Conservation (phyloP, 2,797 vertebrate species). For the Sternotherus odoratus region DNA sequence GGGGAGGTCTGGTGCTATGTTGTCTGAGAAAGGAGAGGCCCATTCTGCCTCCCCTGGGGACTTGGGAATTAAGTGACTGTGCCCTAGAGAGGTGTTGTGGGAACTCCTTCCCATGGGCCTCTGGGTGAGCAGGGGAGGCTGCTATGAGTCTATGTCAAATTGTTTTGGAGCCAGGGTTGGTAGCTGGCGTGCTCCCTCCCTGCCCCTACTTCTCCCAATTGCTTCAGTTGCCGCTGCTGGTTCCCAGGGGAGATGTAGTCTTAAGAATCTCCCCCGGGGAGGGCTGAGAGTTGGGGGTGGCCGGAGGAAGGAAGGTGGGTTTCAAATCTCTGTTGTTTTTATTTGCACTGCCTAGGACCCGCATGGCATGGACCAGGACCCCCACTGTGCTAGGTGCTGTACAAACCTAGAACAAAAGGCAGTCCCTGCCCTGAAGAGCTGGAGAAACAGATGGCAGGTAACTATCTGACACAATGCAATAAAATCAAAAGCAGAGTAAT, state of each 20-base stretch:
- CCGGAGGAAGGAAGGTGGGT: not conserved
- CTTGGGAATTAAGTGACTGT: not conserved
- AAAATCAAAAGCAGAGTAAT: not conserved
- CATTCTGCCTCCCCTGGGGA: not conserved
- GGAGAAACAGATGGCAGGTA: too few relatives aligned
- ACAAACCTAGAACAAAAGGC: not conserved
- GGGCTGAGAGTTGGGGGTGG: not conserved
- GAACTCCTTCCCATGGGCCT: not conserved
- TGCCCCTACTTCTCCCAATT: not conserved
- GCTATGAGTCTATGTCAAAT: not conserved
- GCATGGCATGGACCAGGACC: not conserved
- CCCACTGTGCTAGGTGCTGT: not conserved
- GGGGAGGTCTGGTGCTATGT: too few relatives aligned
- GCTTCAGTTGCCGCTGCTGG: not conserved
- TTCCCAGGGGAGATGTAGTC: not conserved
- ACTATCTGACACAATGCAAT: not conserved
- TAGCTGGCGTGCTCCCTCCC: too few relatives aligned
- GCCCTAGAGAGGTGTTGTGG: not conserved
- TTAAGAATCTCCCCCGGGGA: not conserved
- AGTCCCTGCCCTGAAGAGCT: not conserved
- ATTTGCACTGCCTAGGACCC: not conserved
- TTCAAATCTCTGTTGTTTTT: not conserved
- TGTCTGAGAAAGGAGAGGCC: too few relatives aligned
- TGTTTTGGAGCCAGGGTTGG: not conserved
- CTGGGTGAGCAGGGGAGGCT: not conserved